A percentile compares a stretch with the other conserved stretches of the same genome.
These are phyloP conservation scores for Girardia tigrina DNA, from an alignment of 2,888 invertebrate species.

Conservation along the genomic window DNA sequence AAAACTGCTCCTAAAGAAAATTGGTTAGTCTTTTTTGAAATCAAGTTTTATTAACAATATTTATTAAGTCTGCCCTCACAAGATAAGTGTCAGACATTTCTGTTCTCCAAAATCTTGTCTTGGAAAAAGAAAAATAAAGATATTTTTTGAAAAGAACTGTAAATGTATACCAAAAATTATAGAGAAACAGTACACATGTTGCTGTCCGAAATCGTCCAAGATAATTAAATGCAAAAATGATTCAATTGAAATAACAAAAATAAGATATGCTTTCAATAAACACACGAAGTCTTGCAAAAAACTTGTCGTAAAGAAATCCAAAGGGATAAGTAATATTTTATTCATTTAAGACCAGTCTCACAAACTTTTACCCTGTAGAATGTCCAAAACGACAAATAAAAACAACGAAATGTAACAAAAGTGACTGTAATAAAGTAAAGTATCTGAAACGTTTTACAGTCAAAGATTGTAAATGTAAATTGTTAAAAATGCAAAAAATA, in stretches of 20 bases:
- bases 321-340: not conserved
- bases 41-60: no score
- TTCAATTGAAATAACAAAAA: not conserved
- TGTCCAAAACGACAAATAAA: not conserved
- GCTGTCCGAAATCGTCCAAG: slow-evolving; percentile 17
- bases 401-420: slow-evolving; percentile 2
- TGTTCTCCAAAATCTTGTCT: slow-evolving; percentile 25
- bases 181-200: not conserved
- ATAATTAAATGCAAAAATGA: slow-evolving; percentile 29
- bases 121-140: not conserved
- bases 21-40: not conserved
- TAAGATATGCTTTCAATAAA: not conserved
- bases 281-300: slow-evolving; percentile 29
- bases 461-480: slow-evolving; percentile 23
- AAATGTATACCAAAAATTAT: slow-evolving; percentile 26
- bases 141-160: not conserved
- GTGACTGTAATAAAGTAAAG: not conserved
- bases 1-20: not conserved
- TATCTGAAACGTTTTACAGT: not conserved
- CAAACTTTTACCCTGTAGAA: no score
- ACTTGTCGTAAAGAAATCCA: not conserved
- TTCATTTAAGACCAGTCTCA: no score
- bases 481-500: not conserved
- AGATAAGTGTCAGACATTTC: not conserved
- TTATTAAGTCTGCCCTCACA: not conserved